Evolutionary conservation across 2,113 vertebrate genomes (phyloP).

Genomic region (Semnornis frantzii): DNA sequence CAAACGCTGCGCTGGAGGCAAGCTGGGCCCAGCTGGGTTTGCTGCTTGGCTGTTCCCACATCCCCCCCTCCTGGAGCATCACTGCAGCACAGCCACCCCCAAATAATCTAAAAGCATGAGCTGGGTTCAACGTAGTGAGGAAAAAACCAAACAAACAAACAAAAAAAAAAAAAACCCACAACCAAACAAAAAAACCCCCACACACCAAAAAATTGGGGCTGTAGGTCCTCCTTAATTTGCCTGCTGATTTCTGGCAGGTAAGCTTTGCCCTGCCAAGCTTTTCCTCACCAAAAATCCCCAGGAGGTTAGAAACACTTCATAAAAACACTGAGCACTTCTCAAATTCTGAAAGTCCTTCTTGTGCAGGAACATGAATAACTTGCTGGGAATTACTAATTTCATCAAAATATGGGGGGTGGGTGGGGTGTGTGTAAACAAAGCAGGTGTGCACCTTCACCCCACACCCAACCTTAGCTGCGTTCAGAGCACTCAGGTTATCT

Average conservation of each 20-base stretch:
- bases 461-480: fast-evolving
- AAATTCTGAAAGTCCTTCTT: neutral
- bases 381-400: neutral
- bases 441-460: neutral
- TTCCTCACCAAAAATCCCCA: neutral
- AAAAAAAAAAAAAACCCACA: neutral
- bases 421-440: neutral
- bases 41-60: neutral
- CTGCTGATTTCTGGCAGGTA: neutral
- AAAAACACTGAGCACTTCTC: neutral
- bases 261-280: neutral
- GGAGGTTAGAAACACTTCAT: neutral
- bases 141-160: too few species aligned
- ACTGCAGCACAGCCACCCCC: neutral
- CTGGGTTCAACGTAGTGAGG: neutral
- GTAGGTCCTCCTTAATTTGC: neutral
- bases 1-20: fast-evolving
- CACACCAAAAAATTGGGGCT: too few species aligned
- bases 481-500: neutral
- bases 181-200: too few species aligned
- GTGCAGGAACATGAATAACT: neutral
- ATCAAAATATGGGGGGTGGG: neutral
- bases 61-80: neutral
- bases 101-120: neutral
- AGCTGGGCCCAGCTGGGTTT: neutral